Percentiles rank a stretch among this genome's conserved stretches.
These are phyloP conservation scores for Epistrophe eligans DNA, from an alignment of 2,888 invertebrate genomes.

Conservation along the genomic window DNA sequence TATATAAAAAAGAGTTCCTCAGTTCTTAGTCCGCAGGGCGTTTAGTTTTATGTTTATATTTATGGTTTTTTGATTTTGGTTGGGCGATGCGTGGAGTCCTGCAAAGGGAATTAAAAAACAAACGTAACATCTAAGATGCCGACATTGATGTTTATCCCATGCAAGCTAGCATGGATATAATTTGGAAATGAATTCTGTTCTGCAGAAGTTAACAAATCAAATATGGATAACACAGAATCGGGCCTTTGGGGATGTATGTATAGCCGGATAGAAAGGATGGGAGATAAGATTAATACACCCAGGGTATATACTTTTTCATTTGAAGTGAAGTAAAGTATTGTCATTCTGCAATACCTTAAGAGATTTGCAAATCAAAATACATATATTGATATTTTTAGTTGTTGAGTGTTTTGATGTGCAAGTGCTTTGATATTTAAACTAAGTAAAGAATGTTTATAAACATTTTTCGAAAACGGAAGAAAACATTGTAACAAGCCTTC, in stretches of 20 bases:
- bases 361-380: too few relatives aligned
- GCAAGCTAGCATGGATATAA: neutral
- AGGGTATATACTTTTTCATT: neutral
- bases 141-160: constrained; percentile 41
- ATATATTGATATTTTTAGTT: too few relatives aligned
- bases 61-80: constrained; percentile 63
- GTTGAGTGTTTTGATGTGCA: too few relatives aligned
- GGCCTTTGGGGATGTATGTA: neutral
- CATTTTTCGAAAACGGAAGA: too few relatives aligned
- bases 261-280: neutral
- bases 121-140: constrained; percentile 57
- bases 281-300: neutral
- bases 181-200: constrained; percentile 5
- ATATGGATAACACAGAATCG: neutral
- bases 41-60: constrained; percentile 25
- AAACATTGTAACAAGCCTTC: too few relatives aligned
- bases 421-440: too few relatives aligned
- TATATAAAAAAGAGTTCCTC: constrained; percentile 41
- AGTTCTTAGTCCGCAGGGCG: constrained; percentile 34
- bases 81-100: constrained; percentile 67
- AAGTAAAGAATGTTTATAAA: too few relatives aligned
- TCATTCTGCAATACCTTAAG: too few relatives aligned
- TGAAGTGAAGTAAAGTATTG: too few relatives aligned
- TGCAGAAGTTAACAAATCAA: constrained; percentile 32
- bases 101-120: constrained; percentile 42